These are phyloP conservation scores for Xenus cinereus DNA, from an alignment of 2,113 vertebrate species.

Conservation along the genomic window DNA sequence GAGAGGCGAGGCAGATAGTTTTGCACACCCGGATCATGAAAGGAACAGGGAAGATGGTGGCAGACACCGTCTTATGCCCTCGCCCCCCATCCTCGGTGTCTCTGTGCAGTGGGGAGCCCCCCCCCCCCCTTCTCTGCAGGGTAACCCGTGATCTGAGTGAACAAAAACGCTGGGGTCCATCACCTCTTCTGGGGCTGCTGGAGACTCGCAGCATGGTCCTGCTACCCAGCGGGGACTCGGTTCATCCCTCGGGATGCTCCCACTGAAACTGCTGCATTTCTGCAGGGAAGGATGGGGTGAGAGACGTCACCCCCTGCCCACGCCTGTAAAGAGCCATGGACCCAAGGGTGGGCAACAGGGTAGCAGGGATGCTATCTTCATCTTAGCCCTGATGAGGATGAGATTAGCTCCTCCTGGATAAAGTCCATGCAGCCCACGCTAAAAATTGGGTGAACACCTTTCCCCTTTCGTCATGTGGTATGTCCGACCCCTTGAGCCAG, in stretches of 20 bases:
- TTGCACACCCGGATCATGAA: accelerated
- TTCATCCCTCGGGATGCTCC: neutral
- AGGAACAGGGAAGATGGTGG: accelerated
- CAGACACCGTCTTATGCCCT: neutral
- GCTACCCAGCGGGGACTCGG: accelerated
- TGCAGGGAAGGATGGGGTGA: neutral
- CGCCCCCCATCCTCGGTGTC: accelerated
- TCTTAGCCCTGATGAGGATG: neutral
- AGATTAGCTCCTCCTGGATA: neutral
- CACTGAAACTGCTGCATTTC: neutral
- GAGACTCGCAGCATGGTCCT: neutral
- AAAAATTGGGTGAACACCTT: neutral
- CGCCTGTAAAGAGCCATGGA: accelerated
- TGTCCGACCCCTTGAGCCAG: accelerated
- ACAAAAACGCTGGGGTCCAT: neutral
- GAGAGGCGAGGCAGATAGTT: accelerated
- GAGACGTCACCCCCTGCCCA: too few species aligned
- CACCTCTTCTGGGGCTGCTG: neutral
- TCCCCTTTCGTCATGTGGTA: accelerated
- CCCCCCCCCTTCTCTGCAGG: neutral
- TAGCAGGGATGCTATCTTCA: neutral
- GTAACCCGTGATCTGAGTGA: accelerated
- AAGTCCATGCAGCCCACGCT: neutral
- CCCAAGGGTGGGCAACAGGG: too few species aligned
- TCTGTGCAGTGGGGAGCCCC: accelerated